Conservation (phyloP, 1,140 invertebrate species). For the Heliothis virescens region DNA sequence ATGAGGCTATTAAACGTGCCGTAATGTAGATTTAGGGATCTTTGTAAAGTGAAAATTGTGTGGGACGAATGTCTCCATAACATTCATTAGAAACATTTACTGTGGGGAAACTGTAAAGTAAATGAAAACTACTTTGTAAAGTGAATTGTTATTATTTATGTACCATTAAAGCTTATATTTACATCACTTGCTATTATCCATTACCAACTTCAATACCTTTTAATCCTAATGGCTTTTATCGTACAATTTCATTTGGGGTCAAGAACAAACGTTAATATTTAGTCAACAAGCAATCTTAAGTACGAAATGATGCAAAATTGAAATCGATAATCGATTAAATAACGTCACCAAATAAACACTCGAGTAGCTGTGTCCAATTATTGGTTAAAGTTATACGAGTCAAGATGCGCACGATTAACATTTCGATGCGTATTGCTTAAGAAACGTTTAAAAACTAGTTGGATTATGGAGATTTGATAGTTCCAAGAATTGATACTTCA, state of each 20-base stretch:
- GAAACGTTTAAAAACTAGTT: conserved; percentile 33
- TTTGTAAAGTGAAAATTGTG: conserved; percentile 40
- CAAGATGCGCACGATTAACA: conserved; percentile 54
- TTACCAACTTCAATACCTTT: neutral
- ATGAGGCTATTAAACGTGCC: conserved; percentile 34
- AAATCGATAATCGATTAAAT: conserved; percentile 35
- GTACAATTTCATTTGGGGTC: conserved; percentile 1
- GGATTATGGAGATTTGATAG: conserved; percentile 38
- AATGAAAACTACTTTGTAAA: neutral
- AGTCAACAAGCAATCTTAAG: conserved; percentile 11
- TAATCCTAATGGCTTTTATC: conserved; percentile 1
- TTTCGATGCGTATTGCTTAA: conserved; percentile 50
- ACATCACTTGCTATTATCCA: neutral
- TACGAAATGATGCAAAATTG: conserved; percentile 34
- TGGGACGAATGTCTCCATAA: conserved; percentile 21
- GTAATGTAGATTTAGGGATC: conserved; percentile 45
- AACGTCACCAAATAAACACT: conserved; percentile 25
- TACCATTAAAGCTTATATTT: neutral
- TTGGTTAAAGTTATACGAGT: conserved; percentile 46
- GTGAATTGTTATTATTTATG: neutral
- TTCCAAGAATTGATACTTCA: conserved; percentile 7
- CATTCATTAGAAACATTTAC: conserved; percentile 1
- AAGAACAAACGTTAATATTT: conserved; percentile 28
- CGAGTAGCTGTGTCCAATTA: conserved; percentile 45
- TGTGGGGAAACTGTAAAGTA: no score